Percentiles rank a stretch among this genome's conserved stretches.
phyloP scores from a whole-genome alignment of 2,797 vertebrate genomes.

The Petrocephalus schoutedeni region DNA sequence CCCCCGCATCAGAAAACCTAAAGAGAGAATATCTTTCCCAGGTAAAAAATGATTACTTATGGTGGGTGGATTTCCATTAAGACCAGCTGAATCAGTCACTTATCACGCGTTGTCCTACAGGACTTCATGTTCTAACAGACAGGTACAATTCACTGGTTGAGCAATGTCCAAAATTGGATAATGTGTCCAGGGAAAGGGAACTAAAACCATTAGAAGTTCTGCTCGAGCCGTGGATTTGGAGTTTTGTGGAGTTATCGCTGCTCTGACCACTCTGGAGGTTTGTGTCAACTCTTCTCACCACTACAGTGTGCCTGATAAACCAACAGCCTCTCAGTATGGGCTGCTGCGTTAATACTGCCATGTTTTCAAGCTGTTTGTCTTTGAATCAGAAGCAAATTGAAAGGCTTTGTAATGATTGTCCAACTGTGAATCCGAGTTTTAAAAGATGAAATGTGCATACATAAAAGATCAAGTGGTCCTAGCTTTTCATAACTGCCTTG shows the following conservation, averaged over 20 bases:
- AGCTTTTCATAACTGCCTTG: not conserved
- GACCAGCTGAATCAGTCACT: constrained; percentile 61
- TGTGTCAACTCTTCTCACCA: not conserved
- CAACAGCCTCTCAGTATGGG: not conserved
- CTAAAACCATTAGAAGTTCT: constrained; percentile 50
- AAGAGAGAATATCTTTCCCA: constrained; percentile 63
- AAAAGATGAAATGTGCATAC: not conserved
- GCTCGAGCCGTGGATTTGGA: constrained; percentile 35
- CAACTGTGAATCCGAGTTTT: not conserved
- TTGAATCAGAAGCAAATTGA: not conserved
- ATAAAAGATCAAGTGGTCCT: not conserved
- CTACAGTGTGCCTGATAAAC: not conserved
- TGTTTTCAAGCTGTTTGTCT: not conserved
- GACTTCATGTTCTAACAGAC: constrained; percentile 42
- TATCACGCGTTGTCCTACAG: constrained; percentile 56
- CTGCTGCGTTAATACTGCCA: not conserved
- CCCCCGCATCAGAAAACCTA: constrained; percentile 33
- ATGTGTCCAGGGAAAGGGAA: constrained; percentile 57
- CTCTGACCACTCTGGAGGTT: not conserved
- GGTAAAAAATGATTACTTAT: constrained; percentile 65
- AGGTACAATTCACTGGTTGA: constrained; percentile 62
- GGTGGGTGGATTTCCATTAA: constrained; percentile 58
- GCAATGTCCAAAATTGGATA: constrained; percentile 56
- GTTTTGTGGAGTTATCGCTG: not conserved
- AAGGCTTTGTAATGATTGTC: not conserved